phyloP scores from a whole-genome alignment of 2,888 invertebrate species.

The Mantis religiosa region DNA sequence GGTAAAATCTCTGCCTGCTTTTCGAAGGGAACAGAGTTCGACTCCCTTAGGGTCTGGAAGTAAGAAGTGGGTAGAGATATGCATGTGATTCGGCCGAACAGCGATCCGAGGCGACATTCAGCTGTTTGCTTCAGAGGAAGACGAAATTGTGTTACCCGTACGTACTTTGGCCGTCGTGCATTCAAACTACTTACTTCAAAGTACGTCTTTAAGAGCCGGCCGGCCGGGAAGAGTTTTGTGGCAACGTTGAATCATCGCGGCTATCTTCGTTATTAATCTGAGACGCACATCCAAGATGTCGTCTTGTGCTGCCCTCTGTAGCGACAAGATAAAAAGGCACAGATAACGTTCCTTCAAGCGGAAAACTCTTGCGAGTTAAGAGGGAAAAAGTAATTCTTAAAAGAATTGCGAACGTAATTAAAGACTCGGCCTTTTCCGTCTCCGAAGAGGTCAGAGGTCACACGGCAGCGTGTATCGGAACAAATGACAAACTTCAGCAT shows the following conservation, averaged over 20 bases:
- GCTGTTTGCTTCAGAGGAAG: background rate
- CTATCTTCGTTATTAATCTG: background rate
- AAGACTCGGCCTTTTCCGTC: background rate
- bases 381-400: background rate
- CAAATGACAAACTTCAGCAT: background rate
- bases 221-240: background rate
- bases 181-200: background rate
- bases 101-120: background rate
- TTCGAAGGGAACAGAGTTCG: too few relatives aligned
- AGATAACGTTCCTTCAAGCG: background rate
- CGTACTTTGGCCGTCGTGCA: background rate
- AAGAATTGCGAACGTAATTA: background rate
- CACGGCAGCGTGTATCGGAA: background rate
- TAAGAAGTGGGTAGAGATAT: too few relatives aligned
- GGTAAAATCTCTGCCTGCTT: too few relatives aligned
- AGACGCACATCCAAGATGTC: background rate
- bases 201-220: background rate
- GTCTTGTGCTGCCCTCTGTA: background rate
- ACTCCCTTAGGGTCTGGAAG: too few relatives aligned
- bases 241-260: background rate
- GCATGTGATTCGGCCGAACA: too few relatives aligned
- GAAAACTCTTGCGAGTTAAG: background rate
- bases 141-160: background rate
- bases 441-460: background rate
- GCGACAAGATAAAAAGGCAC: background rate